Evolutionary conservation across 2,113 vertebrate species (phyloP), one percentile per base, ranked within the genome.

Genomic region (Carassius auratus): DNA sequence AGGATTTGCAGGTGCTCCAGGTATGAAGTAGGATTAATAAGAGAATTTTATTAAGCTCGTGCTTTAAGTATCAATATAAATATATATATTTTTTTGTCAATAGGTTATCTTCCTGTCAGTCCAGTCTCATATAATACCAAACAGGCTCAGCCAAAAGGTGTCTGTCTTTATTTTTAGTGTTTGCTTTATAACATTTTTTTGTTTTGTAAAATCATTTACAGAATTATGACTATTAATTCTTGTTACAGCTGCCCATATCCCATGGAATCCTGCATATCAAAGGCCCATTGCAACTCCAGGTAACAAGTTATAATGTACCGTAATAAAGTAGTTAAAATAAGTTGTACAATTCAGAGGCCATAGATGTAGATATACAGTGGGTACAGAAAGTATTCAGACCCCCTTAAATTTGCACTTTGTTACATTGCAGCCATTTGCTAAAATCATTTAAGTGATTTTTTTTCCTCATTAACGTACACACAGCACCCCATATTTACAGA

Each of bases 1-100:
- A 74, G 97, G 97, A 0, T 97, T 96, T 0, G 98, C 98, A 0
- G 97, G 97, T 77, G 96, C 96, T 3, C 97, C 97, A 95, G 98
- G 98, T 97, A 83, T 94, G 93, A 61, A 15, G 75, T 48, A 13
- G 26, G 17, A 75, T 3, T 64, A 3, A 69, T 8, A 23, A 23
- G 15, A 52, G 8, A 13, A 42, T 71, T 10, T 73, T 73, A 12
- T n/a, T 17, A 36, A 68, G 68, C 79, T 38, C 1, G 1, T 42
- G 83, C 69, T 8, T 61, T 23, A 59, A 86, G 42, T 61, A 7
- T 81, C 38, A 30, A 30, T n/a, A n/a, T n/a, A n/a, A n/a, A n/a
- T n/a, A n/a, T n/a, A n/a, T 61, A 26, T 26, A 26, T 4, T 42
- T 21, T 26, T 4, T n/a, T 73, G 19, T 30, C 9, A 57, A 33